phyloP scores from a whole-genome alignment of 2,888 invertebrate genomes.

The Tethea ocularis region DNA sequence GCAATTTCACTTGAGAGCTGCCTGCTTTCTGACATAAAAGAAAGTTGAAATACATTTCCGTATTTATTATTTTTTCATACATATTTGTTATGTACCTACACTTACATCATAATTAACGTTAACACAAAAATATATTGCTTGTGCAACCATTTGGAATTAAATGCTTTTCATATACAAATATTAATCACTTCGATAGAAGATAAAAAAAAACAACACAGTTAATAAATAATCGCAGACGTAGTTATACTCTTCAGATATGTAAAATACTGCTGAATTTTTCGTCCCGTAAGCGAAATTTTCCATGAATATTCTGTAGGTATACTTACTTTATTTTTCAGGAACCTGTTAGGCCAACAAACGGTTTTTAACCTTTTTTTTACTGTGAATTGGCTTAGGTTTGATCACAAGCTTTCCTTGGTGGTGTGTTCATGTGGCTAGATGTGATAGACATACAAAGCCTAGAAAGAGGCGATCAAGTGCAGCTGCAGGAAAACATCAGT shows the following conservation, averaged over 20 bases:
- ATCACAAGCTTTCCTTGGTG: too few species aligned
- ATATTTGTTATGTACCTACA: background rate
- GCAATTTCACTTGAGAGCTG: too few species aligned
- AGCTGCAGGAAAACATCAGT: too few species aligned
- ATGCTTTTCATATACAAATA: background rate
- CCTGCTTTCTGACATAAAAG: too few species aligned
- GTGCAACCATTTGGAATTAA: background rate
- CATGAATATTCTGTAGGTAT: constrained; percentile 35
- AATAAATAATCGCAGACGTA: background rate
- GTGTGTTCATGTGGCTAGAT: too few species aligned
- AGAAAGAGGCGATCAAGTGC: too few species aligned
- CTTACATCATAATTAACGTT: background rate
- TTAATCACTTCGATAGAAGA: background rate
- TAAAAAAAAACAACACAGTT: background rate
- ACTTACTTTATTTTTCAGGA: constrained; percentile 43
- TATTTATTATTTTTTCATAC: background rate
- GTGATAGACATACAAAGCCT: too few species aligned
- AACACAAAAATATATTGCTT: too few species aligned
- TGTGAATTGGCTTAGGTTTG: too few species aligned
- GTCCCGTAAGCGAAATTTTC: constrained; percentile 25
- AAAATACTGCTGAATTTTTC: constrained; percentile 34
- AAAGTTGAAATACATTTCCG: background rate
- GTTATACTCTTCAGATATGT: constrained; percentile 10
- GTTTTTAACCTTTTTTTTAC: background rate
- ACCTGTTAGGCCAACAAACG: background rate